These are phyloP conservation scores for Venusia cambrica DNA, from an alignment of 2,888 invertebrate species.

Conservation along the genomic window DNA sequence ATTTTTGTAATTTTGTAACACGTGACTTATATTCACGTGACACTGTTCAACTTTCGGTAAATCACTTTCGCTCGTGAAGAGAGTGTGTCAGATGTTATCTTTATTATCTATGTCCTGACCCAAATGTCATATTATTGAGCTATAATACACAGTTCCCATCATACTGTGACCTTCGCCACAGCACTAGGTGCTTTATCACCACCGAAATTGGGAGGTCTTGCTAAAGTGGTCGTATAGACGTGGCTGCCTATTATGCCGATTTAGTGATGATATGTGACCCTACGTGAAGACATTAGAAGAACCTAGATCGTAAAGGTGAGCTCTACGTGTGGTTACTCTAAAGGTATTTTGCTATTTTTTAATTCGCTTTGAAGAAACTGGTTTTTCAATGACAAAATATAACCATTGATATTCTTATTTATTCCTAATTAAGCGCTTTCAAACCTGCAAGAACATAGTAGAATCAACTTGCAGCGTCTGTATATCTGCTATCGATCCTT, in stretches of 20 bases:
- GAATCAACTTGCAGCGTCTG: too few relatives aligned
- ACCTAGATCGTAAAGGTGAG: slow-evolving; percentile 16
- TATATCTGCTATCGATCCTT: too few relatives aligned
- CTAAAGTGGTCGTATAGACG: slow-evolving; percentile 29
- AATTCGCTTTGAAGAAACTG: too few relatives aligned
- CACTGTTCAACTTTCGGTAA: not conserved
- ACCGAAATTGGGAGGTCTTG: slow-evolving; percentile 21
- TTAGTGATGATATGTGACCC: slow-evolving; percentile 52
- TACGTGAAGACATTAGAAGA: slow-evolving; percentile 35
- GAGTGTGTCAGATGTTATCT: slow-evolving; percentile 12
- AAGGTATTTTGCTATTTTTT: slow-evolving; percentile 5
- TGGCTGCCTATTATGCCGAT: slow-evolving; percentile 46
- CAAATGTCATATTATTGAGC: slow-evolving; percentile 59
- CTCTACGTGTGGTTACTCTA: slow-evolving; percentile 14
- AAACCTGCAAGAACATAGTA: too few relatives aligned
- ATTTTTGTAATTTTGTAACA: too few relatives aligned
- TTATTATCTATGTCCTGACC: slow-evolving; percentile 37
- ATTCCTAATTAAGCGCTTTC: too few relatives aligned
- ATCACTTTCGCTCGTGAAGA: not conserved
- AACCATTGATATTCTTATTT: too few relatives aligned
- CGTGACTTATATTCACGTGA: too few relatives aligned
- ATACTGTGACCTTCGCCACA: slow-evolving; percentile 20
- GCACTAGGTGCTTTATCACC: slow-evolving; percentile 22
- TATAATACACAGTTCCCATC: slow-evolving; percentile 52
- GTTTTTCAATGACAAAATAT: too few relatives aligned